Percentiles rank a stretch among this genome's conserved stretches.
Conservation (phyloP, 2,888 invertebrate genomes). For the Noctua pronuba region DNA sequence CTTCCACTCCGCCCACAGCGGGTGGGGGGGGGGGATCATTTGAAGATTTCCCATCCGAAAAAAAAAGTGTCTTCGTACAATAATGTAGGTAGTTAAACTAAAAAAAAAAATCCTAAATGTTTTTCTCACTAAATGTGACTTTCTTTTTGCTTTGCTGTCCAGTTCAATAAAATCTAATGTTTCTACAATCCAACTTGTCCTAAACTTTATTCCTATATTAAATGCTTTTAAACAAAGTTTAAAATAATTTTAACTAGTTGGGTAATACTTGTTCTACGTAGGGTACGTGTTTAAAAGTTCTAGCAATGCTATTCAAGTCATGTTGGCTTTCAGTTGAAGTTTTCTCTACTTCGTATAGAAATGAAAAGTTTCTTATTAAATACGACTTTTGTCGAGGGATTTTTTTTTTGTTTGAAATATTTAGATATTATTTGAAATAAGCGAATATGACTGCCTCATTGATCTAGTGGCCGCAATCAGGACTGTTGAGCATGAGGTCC, state of each 20-base stretch:
- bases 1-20: too few species aligned
- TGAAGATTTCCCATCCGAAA: too few species aligned
- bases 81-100: too few species aligned
- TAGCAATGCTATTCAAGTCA: slow-evolving; percentile 44
- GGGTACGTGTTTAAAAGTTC: slow-evolving; percentile 50
- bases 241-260: slow-evolving; percentile 45
- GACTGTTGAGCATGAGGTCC: too few species aligned
- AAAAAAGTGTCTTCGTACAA: too few species aligned
- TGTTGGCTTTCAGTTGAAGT: slow-evolving; percentile 30
- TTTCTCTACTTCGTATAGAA: slow-evolving; percentile 34
- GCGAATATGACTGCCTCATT: too few species aligned
- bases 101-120: too few species aligned
- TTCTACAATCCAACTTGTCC: neutral
- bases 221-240: slow-evolving; percentile 49
- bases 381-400: slow-evolving; percentile 10
- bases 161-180: slow-evolving; percentile 10
- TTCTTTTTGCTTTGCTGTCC: neutral
- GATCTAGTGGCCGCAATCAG: too few species aligned
- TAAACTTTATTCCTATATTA: neutral
- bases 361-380: slow-evolving; percentile 47
- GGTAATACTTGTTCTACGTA: slow-evolving; percentile 39
- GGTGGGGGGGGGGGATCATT: too few species aligned
- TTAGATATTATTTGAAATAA: neutral
- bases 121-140: neutral
- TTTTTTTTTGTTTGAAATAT: slow-evolving; percentile 4